Conservation (phyloP, 2,113 vertebrate species). For the Bubo bubo region DNA sequence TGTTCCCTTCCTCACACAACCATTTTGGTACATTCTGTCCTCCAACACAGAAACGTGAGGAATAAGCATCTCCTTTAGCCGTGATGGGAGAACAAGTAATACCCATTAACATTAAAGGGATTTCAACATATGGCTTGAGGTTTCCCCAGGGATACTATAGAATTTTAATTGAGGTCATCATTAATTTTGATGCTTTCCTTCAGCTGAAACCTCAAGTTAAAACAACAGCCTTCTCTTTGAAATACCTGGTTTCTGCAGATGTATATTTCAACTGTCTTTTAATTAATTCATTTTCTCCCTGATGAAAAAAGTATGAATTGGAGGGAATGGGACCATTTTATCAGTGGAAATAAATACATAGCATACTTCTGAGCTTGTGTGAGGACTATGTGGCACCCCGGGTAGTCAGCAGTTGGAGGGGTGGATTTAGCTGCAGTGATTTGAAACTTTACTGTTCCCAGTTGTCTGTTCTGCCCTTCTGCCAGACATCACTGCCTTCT, state of each 20-base stretch:
- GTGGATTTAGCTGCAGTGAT: background rate
- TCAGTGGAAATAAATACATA: background rate
- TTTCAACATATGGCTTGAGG: conserved; percentile 34
- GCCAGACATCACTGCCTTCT: background rate
- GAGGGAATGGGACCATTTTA: background rate
- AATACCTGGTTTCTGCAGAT: background rate
- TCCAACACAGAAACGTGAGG: background rate
- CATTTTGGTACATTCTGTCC: background rate
- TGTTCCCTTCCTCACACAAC: background rate
- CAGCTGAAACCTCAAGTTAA: background rate
- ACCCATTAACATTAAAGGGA: conserved; percentile 2
- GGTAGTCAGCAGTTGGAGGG: background rate
- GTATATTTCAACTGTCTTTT: background rate
- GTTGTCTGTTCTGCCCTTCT: background rate
- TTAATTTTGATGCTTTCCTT: conserved; percentile 21
- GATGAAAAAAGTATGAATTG: background rate
- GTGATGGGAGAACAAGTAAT: background rate
- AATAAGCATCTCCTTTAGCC: background rate
- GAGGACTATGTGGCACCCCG: background rate
- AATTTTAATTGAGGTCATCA: conserved; percentile 19
- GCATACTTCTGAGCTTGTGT: background rate
- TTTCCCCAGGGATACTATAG: background rate
- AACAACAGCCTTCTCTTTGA: background rate
- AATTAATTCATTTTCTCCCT: background rate
- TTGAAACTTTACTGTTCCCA: background rate